A percentile compares a stretch with the other conserved stretches of the same genome.
Conservation (phyloP, 2,113 vertebrate genomes). For the Chionodraco myersi region DNA sequence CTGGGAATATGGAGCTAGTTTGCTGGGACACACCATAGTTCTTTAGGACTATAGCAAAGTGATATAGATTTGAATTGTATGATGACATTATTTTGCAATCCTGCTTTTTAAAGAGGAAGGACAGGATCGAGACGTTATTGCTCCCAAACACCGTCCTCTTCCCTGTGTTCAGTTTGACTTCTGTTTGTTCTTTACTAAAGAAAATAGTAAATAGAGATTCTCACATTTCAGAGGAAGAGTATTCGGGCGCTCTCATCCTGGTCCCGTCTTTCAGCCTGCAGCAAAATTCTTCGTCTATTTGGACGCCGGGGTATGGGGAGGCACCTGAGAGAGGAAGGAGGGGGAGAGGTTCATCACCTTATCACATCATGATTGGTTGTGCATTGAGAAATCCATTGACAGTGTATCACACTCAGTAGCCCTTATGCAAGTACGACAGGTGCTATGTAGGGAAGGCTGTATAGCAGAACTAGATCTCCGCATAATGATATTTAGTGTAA, state of each 20-base stretch:
- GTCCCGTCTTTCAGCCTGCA: constrained; percentile 92
- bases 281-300: constrained; percentile 96
- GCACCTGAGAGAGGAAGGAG: constrained; percentile 83
- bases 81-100: not conserved
- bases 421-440: too few relatives aligned
- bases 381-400: too few relatives aligned
- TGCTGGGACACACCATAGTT: not conserved
- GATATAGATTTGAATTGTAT: not conserved
- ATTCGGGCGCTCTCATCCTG: constrained; percentile 93
- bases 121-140: not conserved
- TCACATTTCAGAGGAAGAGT: constrained; percentile 94
- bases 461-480: not conserved
- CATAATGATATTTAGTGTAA: not conserved
- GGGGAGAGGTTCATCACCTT: constrained; percentile 20
- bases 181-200: not conserved
- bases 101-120: not conserved
- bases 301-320: constrained; percentile 93
- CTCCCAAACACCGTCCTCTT: not conserved
- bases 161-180: not conserved
- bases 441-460: too few relatives aligned
- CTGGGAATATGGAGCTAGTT: not conserved
- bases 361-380: too few relatives aligned
- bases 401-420: too few relatives aligned
- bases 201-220: constrained; percentile 38
- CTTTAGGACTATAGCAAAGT: not conserved